Evolutionary conservation across 2,797 vertebrate genomes (phyloP), one percentile per base, ranked within the genome.

Genomic region (Pipistrellus pipistrellus): DNA sequence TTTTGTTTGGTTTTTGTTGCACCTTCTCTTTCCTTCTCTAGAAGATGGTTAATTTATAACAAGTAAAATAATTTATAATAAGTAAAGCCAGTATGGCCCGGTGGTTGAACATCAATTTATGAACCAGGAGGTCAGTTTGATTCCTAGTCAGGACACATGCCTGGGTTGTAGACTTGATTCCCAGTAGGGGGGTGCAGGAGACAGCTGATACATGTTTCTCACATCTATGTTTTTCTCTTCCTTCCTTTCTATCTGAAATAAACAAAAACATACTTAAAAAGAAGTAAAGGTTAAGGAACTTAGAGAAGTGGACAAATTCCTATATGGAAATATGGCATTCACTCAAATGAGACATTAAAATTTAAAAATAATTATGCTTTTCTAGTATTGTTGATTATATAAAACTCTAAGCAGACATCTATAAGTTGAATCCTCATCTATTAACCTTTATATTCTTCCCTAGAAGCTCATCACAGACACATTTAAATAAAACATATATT

Each of bases 401-500:
- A 78, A 57, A 87, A 53, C 68, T 95, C 57, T 84, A 90, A 66
- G 55, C 46, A 95, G 66, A 88, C 48, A 83, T 69, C 64, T 71
- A 44, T 48, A 90, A 48, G 8, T 84, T 85, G 78, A 84, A n/a
- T 92, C 46, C 76, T 88, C 81, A 77, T 84, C 73, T 83, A 7
- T 53, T 83, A 6, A 91, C 55, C 57, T 94, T 93, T 93, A 62
- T 55, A 38, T 90, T 91, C 80, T 90, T 92, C 89, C 32, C 69
- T 18, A 81, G 17, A 44, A 96, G 77, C 62, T 92, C 73, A n/a
- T 11, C 18, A 83, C 57, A 73, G 48, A 66, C 25, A 77, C 30
- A 86, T 85, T 94, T 94, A 94, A 93, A 83, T 94, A 85, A 93
- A 94, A 94, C 44, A 32, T 94, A 77, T 59, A 93, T 59, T 91